phyloP scores from a whole-genome alignment of 2,797 vertebrate genomes.

The Garrulus glandarius region DNA sequence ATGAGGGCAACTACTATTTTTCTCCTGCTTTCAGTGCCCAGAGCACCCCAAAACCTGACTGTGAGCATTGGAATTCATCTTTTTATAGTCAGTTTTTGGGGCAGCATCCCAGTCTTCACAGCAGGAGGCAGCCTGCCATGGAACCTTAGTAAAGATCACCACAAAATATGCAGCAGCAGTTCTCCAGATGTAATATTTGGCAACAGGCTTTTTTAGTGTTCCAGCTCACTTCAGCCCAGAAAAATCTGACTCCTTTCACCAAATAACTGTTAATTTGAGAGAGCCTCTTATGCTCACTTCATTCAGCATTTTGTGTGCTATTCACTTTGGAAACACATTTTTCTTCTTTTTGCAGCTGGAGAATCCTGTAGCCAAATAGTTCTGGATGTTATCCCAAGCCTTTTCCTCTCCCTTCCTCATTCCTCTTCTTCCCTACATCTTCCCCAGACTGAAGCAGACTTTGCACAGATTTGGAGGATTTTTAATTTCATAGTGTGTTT shows the following conservation, averaged over 20 bases:
- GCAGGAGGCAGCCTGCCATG: not conserved
- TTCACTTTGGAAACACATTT: not conserved
- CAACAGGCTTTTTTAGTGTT: not conserved
- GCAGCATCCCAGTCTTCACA: not conserved
- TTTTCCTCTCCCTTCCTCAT: not conserved
- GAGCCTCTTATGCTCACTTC: not conserved
- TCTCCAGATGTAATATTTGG: not conserved
- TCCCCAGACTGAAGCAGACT: not conserved
- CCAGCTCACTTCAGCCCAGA: not conserved
- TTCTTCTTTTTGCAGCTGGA: slow-evolving; percentile 29
- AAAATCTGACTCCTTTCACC: not conserved
- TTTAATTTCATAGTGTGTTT: not conserved
- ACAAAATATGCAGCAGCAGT: not conserved
- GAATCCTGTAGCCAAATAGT: not conserved
- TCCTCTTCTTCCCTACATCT: not conserved
- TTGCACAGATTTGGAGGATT: not conserved
- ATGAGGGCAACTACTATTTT: not conserved
- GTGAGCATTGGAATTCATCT: not conserved
- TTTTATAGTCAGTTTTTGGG: not conserved
- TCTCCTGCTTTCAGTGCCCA: not conserved
- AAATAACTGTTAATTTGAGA: not conserved
- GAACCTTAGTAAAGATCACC: not conserved
- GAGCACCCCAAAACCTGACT: not conserved
- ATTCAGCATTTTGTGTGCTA: slow-evolving; percentile 7
- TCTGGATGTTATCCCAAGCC: slow-evolving; percentile 34